Evolutionary conservation across 2,888 invertebrate genomes (phyloP).

Genomic region (Orchesella flavescens): DNA sequence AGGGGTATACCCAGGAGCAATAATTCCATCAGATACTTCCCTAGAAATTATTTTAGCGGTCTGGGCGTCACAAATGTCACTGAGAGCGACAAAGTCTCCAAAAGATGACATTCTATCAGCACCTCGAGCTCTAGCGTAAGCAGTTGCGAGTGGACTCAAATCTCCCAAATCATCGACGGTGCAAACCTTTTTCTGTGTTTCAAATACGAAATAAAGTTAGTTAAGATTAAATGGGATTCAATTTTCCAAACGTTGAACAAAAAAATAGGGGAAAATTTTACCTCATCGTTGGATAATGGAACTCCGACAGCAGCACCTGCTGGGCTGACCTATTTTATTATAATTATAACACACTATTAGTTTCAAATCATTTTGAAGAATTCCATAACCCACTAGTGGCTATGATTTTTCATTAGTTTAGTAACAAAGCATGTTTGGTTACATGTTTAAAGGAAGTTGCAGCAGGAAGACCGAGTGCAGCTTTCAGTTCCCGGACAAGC

Average conservation of each 20-base stretch:
- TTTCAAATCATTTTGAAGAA: not conserved
- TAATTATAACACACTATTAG: conserved; percentile 75
- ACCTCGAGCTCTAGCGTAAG: conserved; percentile 96
- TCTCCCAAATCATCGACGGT: conserved; percentile 90
- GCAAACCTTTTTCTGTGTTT: conserved; percentile 89
- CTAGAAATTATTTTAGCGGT: conserved; percentile 93
- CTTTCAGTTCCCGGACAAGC: conserved; percentile 89
- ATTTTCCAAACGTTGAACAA: not conserved
- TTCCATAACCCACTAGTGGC: too few species aligned
- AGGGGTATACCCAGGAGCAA: conserved; percentile 91
- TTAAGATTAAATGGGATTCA: too few species aligned
- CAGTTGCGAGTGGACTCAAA: conserved; percentile 87
- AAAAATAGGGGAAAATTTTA: conserved; percentile 71
- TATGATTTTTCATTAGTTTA: not conserved
- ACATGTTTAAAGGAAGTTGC: conserved; percentile 96
- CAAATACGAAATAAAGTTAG: conserved; percentile 39
- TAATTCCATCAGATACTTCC: conserved; percentile 96
- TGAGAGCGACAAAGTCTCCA: conserved; percentile 96
- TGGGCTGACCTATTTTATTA: conserved; percentile 97
- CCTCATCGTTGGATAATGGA: conserved; percentile 83
- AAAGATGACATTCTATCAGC: conserved; percentile 99
- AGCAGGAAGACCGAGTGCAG: conserved; percentile 87
- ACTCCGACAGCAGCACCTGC: conserved; percentile 96
- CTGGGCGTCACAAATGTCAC: conserved; percentile 89
- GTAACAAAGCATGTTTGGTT: not conserved